Conservation (phyloP, 2,888 invertebrate genomes). For the Spodoptera exigua region DNA sequence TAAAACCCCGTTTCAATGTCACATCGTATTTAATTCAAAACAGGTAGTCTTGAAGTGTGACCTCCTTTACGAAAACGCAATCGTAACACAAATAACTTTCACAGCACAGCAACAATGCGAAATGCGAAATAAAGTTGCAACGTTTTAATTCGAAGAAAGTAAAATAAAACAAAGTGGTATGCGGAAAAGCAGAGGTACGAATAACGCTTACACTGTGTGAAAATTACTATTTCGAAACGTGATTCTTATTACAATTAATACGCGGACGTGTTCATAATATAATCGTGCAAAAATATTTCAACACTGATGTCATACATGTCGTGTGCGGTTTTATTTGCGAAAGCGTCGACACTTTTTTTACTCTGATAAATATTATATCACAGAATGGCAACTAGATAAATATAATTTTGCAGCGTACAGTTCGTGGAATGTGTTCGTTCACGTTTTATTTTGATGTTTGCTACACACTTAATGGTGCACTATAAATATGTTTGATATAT, state of each 20-base stretch:
- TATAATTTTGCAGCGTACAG: constrained; percentile 30
- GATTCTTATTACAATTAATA: constrained; percentile 66
- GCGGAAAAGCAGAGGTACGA: constrained; percentile 54
- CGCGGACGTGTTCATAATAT: constrained; percentile 67
- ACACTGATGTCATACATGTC: constrained; percentile 69
- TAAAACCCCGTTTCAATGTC: constrained; percentile 48
- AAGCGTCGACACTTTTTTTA: constrained; percentile 43
- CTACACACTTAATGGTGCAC: constrained; percentile 18
- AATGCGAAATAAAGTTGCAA: constrained; percentile 40
- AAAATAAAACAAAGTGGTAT: constrained; percentile 45
- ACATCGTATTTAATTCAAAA: constrained; percentile 42
- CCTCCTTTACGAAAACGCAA: constrained; percentile 52
- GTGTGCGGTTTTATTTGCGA: constrained; percentile 56
- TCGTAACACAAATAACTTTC: constrained; percentile 42
- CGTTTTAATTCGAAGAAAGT: constrained; percentile 49
- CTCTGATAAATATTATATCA: constrained; percentile 45
- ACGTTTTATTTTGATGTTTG: constrained; percentile 41
- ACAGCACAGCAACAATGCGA: constrained; percentile 30
- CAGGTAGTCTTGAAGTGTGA: constrained; percentile 47
- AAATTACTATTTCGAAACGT: constrained; percentile 70
- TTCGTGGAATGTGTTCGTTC: constrained; percentile 25
- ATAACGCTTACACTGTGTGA: constrained; percentile 69
- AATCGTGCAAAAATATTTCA: constrained; percentile 69
- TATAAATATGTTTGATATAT: constrained; percentile 28
- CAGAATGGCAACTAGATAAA: constrained; percentile 45